Percentiles rank a stretch among this genome's conserved stretches.
These are phyloP conservation scores for Pectinophora gossypiella DNA, from an alignment of 1,140 invertebrate species.

Conservation along the genomic window DNA sequence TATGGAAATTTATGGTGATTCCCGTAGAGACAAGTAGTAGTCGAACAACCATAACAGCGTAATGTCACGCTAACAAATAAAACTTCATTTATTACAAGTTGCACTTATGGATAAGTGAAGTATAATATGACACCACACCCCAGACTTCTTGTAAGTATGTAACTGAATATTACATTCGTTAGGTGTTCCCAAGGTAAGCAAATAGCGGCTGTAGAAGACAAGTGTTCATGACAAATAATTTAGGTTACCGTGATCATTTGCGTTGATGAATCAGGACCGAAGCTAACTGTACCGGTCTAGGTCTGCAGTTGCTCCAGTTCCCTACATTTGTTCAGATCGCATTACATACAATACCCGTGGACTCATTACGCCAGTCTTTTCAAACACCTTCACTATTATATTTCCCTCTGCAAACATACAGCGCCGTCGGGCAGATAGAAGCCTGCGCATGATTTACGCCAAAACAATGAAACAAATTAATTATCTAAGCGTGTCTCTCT, in stretches of 20 bases:
- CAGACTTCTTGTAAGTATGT: too few species aligned
- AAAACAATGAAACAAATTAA: neutral
- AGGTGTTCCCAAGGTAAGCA: neutral
- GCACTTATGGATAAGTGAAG: too few species aligned
- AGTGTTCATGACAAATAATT: slow-evolving; percentile 27
- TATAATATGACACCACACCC: too few species aligned
- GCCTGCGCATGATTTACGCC: neutral
- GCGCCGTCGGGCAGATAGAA: neutral
- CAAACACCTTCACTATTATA: neutral
- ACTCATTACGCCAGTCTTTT: slow-evolving; percentile 28
- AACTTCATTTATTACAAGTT: too few species aligned
- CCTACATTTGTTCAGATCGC: slow-evolving; percentile 55
- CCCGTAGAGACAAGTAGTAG: too few species aligned
- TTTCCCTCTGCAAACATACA: slow-evolving; percentile 1
- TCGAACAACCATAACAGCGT: too few species aligned
- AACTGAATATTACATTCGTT: too few species aligned
- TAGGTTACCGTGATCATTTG: slow-evolving; percentile 43
- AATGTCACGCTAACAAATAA: too few species aligned
- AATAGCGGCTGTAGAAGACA: slow-evolving; percentile 1
- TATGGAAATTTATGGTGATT: too few species aligned
- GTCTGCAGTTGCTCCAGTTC: slow-evolving; percentile 51
- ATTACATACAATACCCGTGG: slow-evolving; percentile 41
- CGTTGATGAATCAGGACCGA: slow-evolving; percentile 46
- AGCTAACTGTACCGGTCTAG: slow-evolving; percentile 54
- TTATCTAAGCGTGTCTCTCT: slow-evolving; percentile 8